Evolutionary conservation across 2,888 invertebrate species (phyloP).

Genomic region (Mimas tiliae): DNA sequence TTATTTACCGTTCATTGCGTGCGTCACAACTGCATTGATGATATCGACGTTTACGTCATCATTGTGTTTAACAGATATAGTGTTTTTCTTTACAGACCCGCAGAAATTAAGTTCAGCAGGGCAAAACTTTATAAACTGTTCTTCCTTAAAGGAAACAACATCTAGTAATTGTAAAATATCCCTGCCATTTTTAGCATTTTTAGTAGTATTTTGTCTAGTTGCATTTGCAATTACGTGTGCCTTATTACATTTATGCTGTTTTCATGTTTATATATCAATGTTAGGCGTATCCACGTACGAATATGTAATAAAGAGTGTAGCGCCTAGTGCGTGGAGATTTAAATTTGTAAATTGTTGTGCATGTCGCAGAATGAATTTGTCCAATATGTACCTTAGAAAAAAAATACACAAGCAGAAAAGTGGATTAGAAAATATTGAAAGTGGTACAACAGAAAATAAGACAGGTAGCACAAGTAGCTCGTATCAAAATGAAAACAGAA

Average conservation of each 20-base stretch:
- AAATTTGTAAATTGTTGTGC: slow-evolving; percentile 44
- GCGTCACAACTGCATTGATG: slow-evolving; percentile 91
- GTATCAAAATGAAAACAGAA: slow-evolving; percentile 43
- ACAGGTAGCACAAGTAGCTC: slow-evolving; percentile 36
- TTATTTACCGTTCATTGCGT: slow-evolving; percentile 92
- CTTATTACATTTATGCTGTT: slow-evolving; percentile 93
- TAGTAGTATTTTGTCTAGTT: slow-evolving; percentile 86
- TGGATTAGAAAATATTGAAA: slow-evolving; percentile 43
- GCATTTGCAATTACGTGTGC: slow-evolving; percentile 91
- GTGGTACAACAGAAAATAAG: slow-evolving; percentile 37
- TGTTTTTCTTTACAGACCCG: slow-evolving; percentile 86
- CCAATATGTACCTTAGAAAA: slow-evolving; percentile 38
- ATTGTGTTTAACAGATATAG: slow-evolving; percentile 88
- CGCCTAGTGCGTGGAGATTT: slow-evolving; percentile 47
- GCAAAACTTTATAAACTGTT: slow-evolving; percentile 72
- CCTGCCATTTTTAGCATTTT: slow-evolving; percentile 66
- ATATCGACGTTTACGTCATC: slow-evolving; percentile 88
- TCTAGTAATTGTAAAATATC: slow-evolving; percentile 62
- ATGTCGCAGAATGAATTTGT: slow-evolving; percentile 51
- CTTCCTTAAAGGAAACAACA: slow-evolving; percentile 42
- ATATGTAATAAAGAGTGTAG: slow-evolving; percentile 86
- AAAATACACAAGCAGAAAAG: slow-evolving; percentile 35
- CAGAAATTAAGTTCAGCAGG: slow-evolving; percentile 85
- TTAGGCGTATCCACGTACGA: slow-evolving; percentile 95
- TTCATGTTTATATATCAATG: slow-evolving; percentile 94